These are phyloP conservation scores for Rhabditoides inermis DNA, from an alignment of 2,888 invertebrate species.

Conservation along the genomic window DNA sequence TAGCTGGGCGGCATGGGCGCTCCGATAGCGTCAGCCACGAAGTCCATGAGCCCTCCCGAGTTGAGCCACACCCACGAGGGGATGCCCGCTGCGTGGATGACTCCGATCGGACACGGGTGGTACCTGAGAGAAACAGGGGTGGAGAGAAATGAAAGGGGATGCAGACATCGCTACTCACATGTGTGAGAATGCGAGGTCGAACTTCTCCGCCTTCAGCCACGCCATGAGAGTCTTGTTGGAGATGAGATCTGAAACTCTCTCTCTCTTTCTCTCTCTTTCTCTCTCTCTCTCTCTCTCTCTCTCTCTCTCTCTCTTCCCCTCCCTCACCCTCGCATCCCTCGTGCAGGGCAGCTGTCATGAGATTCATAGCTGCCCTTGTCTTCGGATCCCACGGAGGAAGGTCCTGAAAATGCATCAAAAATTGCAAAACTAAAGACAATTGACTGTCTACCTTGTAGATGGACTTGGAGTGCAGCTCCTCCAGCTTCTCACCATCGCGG, in stretches of 20 bases:
- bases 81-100: conserved; percentile 20
- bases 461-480: too few relatives aligned
- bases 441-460: too few relatives aligned
- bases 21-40: conserved; percentile 29
- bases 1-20: conserved; percentile 37
- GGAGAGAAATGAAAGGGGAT: not conserved
- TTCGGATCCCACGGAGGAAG: too few relatives aligned
- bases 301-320: too few relatives aligned
- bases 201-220: conserved; percentile 27
- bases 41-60: conserved; percentile 34
- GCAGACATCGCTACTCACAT: conserved; percentile 10
- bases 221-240: conserved; percentile 22
- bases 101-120: conserved; percentile 18
- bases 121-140: conserved; percentile 5
- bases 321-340: too few relatives aligned
- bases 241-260: conserved; percentile 10
- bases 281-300: too few relatives aligned
- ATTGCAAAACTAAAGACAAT: too few relatives aligned
- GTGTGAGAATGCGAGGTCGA: conserved; percentile 41
- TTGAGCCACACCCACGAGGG: conserved; percentile 30
- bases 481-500: too few relatives aligned
- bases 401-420: too few relatives aligned
- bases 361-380: too few relatives aligned
- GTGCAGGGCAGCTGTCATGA: too few relatives aligned
- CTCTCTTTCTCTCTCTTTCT: not conserved